Percentiles rank a stretch among this genome's conserved stretches.
phyloP scores from a whole-genome alignment of 2,888 invertebrate species.

The Augochlorella aurata region DNA sequence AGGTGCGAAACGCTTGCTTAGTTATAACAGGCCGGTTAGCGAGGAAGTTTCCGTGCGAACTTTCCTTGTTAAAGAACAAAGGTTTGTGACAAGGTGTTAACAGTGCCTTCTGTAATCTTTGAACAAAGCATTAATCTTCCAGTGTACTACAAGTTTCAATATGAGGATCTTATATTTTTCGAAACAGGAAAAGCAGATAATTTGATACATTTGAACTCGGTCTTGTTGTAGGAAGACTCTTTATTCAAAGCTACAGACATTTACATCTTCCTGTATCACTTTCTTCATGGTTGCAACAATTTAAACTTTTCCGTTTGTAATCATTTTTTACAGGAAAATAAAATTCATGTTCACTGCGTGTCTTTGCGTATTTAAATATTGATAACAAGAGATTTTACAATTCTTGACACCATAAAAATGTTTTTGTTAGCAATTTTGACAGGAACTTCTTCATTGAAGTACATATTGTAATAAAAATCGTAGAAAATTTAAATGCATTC shows the following conservation, averaged over 20 bases:
- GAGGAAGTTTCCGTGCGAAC: not conserved
- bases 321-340: too few species aligned
- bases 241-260: not conserved
- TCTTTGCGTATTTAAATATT: too few species aligned
- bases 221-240: not conserved
- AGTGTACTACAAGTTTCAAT: not conserved
- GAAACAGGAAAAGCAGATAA: not conserved
- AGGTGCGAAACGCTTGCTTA: not conserved
- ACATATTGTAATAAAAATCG: too few species aligned
- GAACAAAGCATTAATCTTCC: not conserved
- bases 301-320: too few species aligned
- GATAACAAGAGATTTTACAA: too few species aligned
- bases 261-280: not conserved
- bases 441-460: too few species aligned
- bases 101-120: not conserved
- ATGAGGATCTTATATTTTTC: not conserved
- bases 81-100: not conserved
- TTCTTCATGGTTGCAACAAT: too few species aligned
- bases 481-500: too few species aligned
- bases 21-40: not conserved
- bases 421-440: too few species aligned
- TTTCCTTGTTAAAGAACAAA: not conserved
- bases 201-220: not conserved
- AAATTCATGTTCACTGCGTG: too few species aligned
- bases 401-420: too few species aligned